A percentile compares a stretch with the other conserved stretches of the same genome.
These are phyloP conservation scores for Mamestra brassicae DNA, from an alignment of 2,888 invertebrate genomes.

Conservation along the genomic window DNA sequence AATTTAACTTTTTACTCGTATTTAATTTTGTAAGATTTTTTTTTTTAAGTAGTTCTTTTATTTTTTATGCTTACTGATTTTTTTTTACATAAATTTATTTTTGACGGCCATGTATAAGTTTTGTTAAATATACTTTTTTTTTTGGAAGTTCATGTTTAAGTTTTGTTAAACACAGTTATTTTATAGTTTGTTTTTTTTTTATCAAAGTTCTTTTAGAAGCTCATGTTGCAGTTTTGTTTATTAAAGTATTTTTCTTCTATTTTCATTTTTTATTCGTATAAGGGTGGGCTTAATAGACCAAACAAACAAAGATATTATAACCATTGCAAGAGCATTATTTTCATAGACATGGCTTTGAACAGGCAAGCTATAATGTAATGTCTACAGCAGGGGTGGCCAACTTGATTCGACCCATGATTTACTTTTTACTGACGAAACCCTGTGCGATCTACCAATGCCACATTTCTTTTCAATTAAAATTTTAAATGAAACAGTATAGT, in stretches of 20 bases:
- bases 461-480: too few species aligned
- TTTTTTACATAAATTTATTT: background rate
- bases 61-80: background rate
- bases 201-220: background rate
- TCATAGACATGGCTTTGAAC: background rate
- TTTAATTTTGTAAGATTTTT: background rate
- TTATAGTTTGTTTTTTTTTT: background rate
- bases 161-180: background rate
- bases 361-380: too few species aligned
- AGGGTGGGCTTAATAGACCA: too few species aligned
- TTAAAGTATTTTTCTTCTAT: background rate
- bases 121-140: background rate
- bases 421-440: too few species aligned
- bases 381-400: background rate
- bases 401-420: too few species aligned
- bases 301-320: background rate
- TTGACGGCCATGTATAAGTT: background rate
- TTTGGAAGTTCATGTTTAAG: too few species aligned
- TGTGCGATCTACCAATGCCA: too few species aligned
- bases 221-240: background rate
- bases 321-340: background rate
- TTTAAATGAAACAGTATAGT: too few species aligned
- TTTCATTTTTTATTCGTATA: too few species aligned
- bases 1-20: background rate
- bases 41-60: background rate